Base-by-base conservation (phyloP, 2,113 vertebrate species). In the Ammodytes marinus region DNA sequence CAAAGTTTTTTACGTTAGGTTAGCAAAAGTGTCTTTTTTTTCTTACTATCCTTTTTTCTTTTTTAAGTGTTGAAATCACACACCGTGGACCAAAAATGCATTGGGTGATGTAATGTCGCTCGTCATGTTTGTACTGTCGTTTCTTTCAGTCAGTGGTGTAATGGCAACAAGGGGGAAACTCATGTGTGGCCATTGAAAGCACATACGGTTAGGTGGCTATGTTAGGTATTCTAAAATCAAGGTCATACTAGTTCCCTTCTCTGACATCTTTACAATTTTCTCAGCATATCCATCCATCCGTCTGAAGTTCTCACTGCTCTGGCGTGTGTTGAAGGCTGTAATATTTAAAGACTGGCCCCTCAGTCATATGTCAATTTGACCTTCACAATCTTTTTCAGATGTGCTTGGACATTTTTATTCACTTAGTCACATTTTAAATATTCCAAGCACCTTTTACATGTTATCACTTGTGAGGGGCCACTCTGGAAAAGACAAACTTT, bases 81-180 rank as follows among this genome's bases (percentile, higher is more conserved):
- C 47, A 86, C 87, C n/a, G 66, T 86, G 91, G 93, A 93, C 93
- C 93, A 94, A 94, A 93, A 90, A 91, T 73, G 15, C 79, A 84
- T 72, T 35, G 0, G 67, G 75, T 78, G 70, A 80, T 82, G 47
- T 61, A 8, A 76, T 15, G 27, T 86, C 74, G 70, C 81, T 79
- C 19, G 8, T 71, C 60, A 53, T 68, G 35, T 53, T 81, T 65
- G 50, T 77, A 55, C 27, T 86, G 71, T 86, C 49, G 42, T 82
- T 88, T 27, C 27, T 27, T 64, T 84, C 42, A 73, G 64, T 77
- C 53, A 43, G 69, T 47, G 57, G 71, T 87, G 81, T 73, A 64
- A 76, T 42, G 57, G 69, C 68, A 77, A 57, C 53, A 79, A 69
- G 60, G 64, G 61, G 12, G 13, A 10, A 15, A 39, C 17, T 72